phyloP scores from a whole-genome alignment of 2,113 vertebrate genomes.

The Calonectris borealis region DNA sequence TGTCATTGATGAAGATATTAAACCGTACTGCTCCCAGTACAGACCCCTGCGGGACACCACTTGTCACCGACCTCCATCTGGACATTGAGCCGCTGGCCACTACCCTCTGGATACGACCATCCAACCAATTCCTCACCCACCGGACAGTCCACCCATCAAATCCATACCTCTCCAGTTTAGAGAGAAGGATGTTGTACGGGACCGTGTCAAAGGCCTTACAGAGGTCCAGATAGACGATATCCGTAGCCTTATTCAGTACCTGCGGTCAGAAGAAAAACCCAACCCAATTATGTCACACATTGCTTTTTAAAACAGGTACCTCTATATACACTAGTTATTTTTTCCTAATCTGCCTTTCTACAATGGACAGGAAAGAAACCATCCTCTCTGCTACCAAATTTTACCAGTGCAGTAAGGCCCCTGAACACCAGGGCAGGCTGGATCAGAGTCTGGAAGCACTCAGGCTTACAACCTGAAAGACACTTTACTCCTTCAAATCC shows the following conservation, averaged over 20 bases:
- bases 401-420: background rate
- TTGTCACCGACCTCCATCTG: background rate
- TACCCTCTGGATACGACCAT: background rate
- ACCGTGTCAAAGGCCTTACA: background rate
- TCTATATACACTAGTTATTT: background rate
- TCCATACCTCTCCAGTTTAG: background rate
- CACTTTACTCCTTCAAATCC: background rate
- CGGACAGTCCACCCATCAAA: background rate
- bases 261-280: background rate
- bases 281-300: background rate
- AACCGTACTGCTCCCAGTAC: too few species aligned
- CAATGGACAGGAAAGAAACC: background rate
- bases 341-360: background rate
- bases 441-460: background rate
- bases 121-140: background rate
- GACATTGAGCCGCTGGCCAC: background rate
- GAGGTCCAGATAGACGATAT: rapidly evolving
- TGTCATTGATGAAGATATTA: too few species aligned
- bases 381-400: background rate
- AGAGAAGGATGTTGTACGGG: background rate
- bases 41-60: background rate
- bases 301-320: background rate
- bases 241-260: background rate
- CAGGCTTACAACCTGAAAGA: background rate
- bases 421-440: background rate